Evolutionary conservation across 2,888 invertebrate genomes (phyloP), one percentile per base, ranked within the genome.

Genomic region (Leptothorax acervorum): DNA sequence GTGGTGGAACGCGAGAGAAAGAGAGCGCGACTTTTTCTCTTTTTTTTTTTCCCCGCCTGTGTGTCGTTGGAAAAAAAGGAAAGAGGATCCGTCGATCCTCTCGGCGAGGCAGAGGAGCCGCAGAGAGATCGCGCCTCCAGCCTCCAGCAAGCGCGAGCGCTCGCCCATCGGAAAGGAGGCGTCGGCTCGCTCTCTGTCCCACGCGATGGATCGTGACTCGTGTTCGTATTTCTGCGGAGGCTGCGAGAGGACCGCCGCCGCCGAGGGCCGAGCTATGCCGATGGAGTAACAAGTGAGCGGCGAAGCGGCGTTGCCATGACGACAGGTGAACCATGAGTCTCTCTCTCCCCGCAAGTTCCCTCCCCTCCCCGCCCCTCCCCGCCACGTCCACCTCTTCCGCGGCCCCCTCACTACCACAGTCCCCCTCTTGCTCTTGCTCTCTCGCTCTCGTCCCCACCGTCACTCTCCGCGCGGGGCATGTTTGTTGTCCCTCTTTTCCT

Each of bases 211-310:
- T 92, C 92, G 91, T 84, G 88, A 91, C 89, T 89, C 90, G 91
- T 86, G 90, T 90, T 90, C 91, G 90, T 92, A 88, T 91, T 92
- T 89, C 89, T 92, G 92, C 91, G 92, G 93, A 92, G 91, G 92
- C 92, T 93, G 94, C 92, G 92, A 92, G 92, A 92, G 91, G 92
- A 92, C 90, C 79, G 73, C 79, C 79, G 73, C 79, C 73, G 79
- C 60, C 90, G 90, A 88, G 89, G 89, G 86, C 90, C 92, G 91
- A 92, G 92, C 91, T 91, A 91, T 90, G 92, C 93, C 93, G 94
- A 94, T 94, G 94, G 94, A 94, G 94, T 94, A 94, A 94, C 94
- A 94, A 94, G 94, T 94, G 94, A 94, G 94, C 94, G 94, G 94
- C 92, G 92, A 94, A 93, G 94, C 94, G 93, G 94, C 93, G 94